Base-by-base conservation (phyloP, 2,797 vertebrate genomes). In the Hephaestus fuliginosus region DNA sequence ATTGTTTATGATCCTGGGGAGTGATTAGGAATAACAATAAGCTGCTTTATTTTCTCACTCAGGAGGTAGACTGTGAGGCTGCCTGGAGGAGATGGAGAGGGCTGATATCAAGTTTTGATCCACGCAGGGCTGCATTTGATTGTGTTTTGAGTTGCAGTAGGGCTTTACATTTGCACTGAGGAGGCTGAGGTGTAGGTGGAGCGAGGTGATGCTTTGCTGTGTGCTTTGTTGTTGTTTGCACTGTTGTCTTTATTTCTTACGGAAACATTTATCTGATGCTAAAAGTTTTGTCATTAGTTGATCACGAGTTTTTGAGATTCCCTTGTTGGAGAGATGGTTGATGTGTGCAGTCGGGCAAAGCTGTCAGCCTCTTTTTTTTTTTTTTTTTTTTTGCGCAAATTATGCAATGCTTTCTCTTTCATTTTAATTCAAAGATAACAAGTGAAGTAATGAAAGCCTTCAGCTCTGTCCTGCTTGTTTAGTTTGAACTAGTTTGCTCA, bases 1-100 rank as follows among this genome's bases (percentile, higher is more conserved):
- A 69, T 93, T 95, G 92, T 95, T 96, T 92, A 75, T 83, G 94
- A 95, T 95, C 76, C 85, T 76, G 92, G 86, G 83, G 85, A 88
- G 89, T 91, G 93, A 95, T 95, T 92, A 91, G 86, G 85, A 85
- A 87, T 92, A 81, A 95, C 93, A 94, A 94, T 93, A 58, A 65
- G 86, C 74, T 55, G 58, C 94, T 94, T 91, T 5, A 76, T 73
- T 76, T 65, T 83, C 71, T 33, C 55, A 39, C 83, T 83, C 85
- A 70, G 70, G 83, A 78, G 82, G 83, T 36, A 73, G 78, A 80
- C 57, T 81, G 15, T 61, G 66, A 78, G 43, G 44, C 68, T 82
- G 74, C 76, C 62, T 77, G 70, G 82, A 77, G 77, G 52, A 86
- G 71, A 87, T 85, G 73, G 71, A 69, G 48, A 72, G 65, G 41